A percentile compares a stretch with the other conserved stretches of the same genome.
These are phyloP conservation scores for Therioaphis trifolii DNA, from an alignment of 2,888 invertebrate genomes.

Conservation along the genomic window DNA sequence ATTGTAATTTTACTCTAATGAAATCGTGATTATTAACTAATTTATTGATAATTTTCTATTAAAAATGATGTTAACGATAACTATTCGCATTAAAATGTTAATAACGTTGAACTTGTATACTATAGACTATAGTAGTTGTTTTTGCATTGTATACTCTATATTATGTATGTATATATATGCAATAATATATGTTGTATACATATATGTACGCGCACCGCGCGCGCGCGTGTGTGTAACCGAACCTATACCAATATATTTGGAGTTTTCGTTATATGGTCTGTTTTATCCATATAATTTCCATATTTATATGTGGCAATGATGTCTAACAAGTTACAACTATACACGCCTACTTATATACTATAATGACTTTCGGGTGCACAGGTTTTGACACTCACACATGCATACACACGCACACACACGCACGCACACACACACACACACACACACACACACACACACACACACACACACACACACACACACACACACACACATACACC, in stretches of 20 bases:
- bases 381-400: constrained; percentile 31
- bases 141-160: neutral
- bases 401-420: no score
- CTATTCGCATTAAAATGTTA: constrained; percentile 27
- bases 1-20: no score
- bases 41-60: no score
- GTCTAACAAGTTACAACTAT: constrained; percentile 30
- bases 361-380: constrained; percentile 29
- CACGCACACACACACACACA: no score
- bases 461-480: no score
- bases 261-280: neutral
- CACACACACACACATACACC: no score
- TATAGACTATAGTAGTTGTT: no score
- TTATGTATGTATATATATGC: neutral
- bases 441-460: no score
- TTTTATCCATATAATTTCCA: constrained; percentile 44
- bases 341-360: constrained; percentile 39
- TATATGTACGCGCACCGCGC: no score
- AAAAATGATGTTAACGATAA: no score
- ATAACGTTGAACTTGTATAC: constrained; percentile 21
- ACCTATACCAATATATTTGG: constrained; percentile 34
- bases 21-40: no score
- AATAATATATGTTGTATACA: no score
- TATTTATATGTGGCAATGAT: constrained; percentile 24
- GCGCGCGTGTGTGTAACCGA: neutral